Percentiles rank a stretch among this genome's conserved stretches.
Conservation (phyloP, 2,888 invertebrate species). For the Drosophila paranaensis region DNA sequence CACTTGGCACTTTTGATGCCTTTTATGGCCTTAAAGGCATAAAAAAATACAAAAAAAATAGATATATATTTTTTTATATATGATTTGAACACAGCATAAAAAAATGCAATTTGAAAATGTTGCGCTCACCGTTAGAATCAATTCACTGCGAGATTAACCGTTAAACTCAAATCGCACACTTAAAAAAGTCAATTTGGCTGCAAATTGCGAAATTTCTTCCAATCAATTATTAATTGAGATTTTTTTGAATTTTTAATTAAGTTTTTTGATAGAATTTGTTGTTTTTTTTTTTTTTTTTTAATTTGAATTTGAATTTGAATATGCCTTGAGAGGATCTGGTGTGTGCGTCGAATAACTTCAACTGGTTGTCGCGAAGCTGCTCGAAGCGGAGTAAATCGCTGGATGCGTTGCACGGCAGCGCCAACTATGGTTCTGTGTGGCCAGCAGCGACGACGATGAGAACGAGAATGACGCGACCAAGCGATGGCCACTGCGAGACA, state of each 20-base stretch:
- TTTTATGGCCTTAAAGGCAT: constrained; percentile 6
- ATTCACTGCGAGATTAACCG: constrained; percentile 47
- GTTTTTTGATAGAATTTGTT: constrained; percentile 2
- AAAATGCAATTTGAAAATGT: constrained; percentile 37
- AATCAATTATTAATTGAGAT: background rate
- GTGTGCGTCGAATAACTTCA: constrained; percentile 50
- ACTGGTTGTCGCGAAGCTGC: constrained; percentile 75
- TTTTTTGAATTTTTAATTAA: background rate
- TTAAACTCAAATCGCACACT: constrained; percentile 45
- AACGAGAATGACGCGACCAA: constrained; percentile 63
- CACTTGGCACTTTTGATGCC: constrained; percentile 39
- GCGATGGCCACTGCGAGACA: constrained; percentile 30
- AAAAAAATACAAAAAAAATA: constrained; percentile 25
- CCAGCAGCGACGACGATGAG: constrained; percentile 73
- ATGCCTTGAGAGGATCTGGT: constrained; percentile 4
- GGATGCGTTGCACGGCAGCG: constrained; percentile 37
- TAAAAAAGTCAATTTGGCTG: constrained; percentile 11
- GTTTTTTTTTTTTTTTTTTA: background rate
- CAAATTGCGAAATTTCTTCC: background rate
- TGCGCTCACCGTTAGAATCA: constrained; percentile 51
- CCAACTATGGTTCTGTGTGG: constrained; percentile 40
- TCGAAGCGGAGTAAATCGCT: constrained; percentile 48
- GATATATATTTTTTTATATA: constrained; percentile 15
- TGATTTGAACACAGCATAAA: constrained; percentile 20
- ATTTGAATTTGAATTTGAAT: background rate